These are phyloP conservation scores for Drosophila guanche DNA, from an alignment of 1,140 invertebrate genomes.

Conservation along the genomic window DNA sequence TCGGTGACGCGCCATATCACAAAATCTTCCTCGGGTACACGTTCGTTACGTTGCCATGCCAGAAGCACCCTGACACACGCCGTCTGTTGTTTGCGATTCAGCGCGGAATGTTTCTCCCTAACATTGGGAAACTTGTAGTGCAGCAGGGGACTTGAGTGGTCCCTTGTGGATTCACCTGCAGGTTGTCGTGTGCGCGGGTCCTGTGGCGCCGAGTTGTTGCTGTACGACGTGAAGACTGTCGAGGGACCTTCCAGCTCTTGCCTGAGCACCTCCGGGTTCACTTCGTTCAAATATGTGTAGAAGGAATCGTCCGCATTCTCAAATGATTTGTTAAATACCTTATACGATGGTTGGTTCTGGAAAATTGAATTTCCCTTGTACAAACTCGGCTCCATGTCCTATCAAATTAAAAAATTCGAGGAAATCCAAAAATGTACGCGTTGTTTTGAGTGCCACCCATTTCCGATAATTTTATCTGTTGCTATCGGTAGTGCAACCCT, in stretches of 20 bases:
- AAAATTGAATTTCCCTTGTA: conserved; percentile 40
- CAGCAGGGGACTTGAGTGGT: conserved; percentile 14
- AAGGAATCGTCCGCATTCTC: conserved; percentile 48
- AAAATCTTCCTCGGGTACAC: conserved; percentile 35
- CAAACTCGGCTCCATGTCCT: conserved; percentile 28
- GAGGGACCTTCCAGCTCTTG: conserved; percentile 25
- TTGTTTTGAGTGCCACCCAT: not conserved
- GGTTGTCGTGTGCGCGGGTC: conserved; percentile 56
- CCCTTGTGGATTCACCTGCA: conserved; percentile 10
- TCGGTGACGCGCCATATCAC: conserved; percentile 43
- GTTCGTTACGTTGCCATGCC: conserved; percentile 28
- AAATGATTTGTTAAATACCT: conserved; percentile 52
- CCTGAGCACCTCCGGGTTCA: conserved; percentile 38
- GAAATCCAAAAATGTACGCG: not conserved
- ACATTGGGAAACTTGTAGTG: conserved; percentile 40
- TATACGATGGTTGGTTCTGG: conserved; percentile 58
- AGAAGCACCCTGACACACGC: conserved; percentile 59
- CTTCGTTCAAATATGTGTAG: conserved; percentile 52
- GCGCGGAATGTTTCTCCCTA: conserved; percentile 15
- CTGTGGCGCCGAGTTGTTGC: not conserved
- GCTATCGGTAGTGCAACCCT: not conserved
- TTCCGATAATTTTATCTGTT: not conserved
- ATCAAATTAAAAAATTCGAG: not conserved
- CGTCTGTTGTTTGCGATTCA: conserved; percentile 39
- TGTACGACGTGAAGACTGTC: conserved; percentile 42